Evolutionary conservation across 1,140 invertebrate genomes (phyloP), one percentile per base, ranked within the genome.

Genomic region (Achroia grisella): DNA sequence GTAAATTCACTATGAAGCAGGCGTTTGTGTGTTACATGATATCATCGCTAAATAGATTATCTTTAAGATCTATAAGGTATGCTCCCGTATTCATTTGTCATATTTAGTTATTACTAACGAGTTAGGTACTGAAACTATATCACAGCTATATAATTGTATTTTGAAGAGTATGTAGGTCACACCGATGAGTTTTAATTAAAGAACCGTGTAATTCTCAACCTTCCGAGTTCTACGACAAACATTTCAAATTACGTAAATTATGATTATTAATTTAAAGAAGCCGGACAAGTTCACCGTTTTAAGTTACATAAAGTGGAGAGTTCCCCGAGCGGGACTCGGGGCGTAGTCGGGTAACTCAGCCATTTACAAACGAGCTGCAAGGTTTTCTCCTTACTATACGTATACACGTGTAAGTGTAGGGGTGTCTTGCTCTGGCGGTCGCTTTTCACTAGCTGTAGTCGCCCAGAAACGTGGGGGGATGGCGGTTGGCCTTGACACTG

Each of bases 401-500:
- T 23, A 14, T n/a, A 3, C 9, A 14, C 33, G 30, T 17, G 28
- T 30, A 13, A 10, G 14, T 29, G 8, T n/a, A n/a, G 29, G 34
- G 31, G 29, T 52, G 10, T 52, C 42, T 29, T 14, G 29, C 31
- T 39, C 46, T 10, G 35, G 30, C 55, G 49, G 51, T 37, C 41
- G 32, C 8, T 39, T 37, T 14, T 32, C 4, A 13, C 17, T 2
- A 23, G 39, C 10, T 28, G 39, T 47, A 47, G 37, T 45, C 28
- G 50, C 31, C 11, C 36, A 40, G 35, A 30, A 28, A 41, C 42
- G 48, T 34, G 30, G 44, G 48, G 37, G 30, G 44, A 39, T 35
- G 45, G 54, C 42, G 47, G n/a, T 37, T 52, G 60, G 47, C 64
- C 61, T 68, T 68, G 64, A 61, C 61, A 61, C 60, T 68, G 55